phyloP scores from a whole-genome alignment of 2,888 invertebrate genomes.

The Latrodectus hesperus region DNA sequence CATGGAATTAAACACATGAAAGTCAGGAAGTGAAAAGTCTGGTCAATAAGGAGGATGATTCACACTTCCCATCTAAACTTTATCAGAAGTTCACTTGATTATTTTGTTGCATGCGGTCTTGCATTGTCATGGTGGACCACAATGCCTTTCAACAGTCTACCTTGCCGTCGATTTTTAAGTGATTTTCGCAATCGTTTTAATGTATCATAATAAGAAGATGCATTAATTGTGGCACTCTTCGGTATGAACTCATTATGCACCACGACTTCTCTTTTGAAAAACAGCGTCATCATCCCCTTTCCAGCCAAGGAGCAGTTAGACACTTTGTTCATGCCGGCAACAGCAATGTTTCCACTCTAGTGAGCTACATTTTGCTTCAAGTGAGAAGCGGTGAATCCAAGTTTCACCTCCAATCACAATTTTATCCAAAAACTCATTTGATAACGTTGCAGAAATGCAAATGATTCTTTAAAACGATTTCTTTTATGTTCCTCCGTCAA shows the following conservation, averaged over 20 bases:
- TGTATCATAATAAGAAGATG: too few relatives aligned
- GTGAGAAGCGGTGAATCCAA: conserved; percentile 13
- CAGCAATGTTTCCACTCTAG: conserved; percentile 30
- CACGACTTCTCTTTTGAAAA: too few relatives aligned
- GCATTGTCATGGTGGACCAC: background rate
- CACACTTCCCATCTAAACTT: conserved; percentile 16
- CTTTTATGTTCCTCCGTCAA: background rate
- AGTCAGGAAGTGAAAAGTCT: background rate
- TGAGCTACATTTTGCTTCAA: background rate
- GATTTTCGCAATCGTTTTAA: too few relatives aligned
- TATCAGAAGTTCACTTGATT: conserved; percentile 9
- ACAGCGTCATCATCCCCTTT: conserved; percentile 8
- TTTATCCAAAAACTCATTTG: background rate
- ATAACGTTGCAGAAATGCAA: background rate
- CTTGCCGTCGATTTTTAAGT: too few relatives aligned
- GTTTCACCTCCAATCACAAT: conserved; percentile 16
- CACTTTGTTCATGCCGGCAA: background rate
- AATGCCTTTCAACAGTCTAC: background rate
- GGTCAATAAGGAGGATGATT: conserved; percentile 4
- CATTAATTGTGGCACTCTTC: too few relatives aligned
- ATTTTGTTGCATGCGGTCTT: background rate
- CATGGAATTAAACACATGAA: background rate
- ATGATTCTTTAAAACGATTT: background rate
- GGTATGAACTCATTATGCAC: too few relatives aligned
- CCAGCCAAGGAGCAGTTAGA: background rate